Conservation (phyloP, 2,888 invertebrate genomes). For the Argynnis bischoffii region DNA sequence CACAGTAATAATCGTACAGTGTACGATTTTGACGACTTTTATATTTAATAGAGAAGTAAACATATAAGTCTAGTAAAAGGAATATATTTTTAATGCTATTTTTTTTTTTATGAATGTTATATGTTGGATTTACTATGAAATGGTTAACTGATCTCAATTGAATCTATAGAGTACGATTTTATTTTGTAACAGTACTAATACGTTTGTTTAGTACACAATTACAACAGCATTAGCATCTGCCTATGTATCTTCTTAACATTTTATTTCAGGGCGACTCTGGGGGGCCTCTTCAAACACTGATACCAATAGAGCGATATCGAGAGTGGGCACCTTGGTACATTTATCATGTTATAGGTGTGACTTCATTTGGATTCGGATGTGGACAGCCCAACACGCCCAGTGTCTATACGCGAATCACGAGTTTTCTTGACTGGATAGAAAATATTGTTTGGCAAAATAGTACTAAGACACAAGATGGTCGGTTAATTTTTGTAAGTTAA, state of each 20-base stretch:
- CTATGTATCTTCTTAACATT: background rate
- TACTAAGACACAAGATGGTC: no score
- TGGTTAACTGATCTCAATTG: no score
- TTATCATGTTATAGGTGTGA: background rate
- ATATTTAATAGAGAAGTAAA: no score
- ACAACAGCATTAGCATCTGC: background rate
- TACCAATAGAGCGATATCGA: background rate
- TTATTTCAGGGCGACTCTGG: background rate
- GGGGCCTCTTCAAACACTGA: background rate
- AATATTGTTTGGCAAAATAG: background rate
- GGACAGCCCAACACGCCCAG: background rate
- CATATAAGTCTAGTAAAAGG: background rate
- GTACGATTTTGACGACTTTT: no score
- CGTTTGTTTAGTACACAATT: no score
- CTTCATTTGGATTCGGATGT: background rate
- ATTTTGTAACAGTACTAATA: no score
- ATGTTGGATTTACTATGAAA: no score
- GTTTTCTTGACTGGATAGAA: slow-evolving; percentile 1
- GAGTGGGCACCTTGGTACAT: background rate
- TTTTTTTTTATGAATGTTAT: no score
- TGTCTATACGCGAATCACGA: background rate
- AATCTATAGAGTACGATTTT: no score
- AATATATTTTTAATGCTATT: background rate
- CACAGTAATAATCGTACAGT: background rate
- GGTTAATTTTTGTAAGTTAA: no score